Conservation (phyloP, 2,888 invertebrate genomes). For the Dastarcus helophoroides region DNA sequence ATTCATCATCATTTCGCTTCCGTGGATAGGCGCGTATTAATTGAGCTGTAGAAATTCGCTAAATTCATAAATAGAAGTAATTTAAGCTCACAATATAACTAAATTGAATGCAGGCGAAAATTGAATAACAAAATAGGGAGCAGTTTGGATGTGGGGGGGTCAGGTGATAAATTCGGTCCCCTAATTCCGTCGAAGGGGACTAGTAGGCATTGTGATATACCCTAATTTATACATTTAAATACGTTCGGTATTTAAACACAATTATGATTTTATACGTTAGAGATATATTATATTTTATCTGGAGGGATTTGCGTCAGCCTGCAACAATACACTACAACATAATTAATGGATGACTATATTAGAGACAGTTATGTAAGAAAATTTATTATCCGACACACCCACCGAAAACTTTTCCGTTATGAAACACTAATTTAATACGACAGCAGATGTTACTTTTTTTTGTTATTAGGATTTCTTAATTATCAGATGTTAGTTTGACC, state of each 20-base stretch:
- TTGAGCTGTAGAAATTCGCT: slow-evolving; percentile 31
- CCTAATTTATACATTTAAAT: slow-evolving; percentile 25
- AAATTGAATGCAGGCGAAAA: slow-evolving; percentile 31
- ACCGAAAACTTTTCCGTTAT: no score
- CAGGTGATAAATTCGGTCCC: slow-evolving; percentile 26
- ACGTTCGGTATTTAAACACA: slow-evolving; percentile 23
- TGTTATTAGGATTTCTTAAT: no score
- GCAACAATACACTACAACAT: background rate
- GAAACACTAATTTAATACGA: no score
- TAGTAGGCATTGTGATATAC: slow-evolving; percentile 21
- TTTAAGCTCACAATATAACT: slow-evolving; percentile 29
- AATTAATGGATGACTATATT: background rate
- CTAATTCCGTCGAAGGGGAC: slow-evolving; percentile 23
- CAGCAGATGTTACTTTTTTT: no score
- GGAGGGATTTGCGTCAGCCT: slow-evolving; percentile 1
- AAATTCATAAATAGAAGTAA: slow-evolving; percentile 29
- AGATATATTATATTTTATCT: slow-evolving; percentile 9
- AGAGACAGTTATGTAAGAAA: no score
- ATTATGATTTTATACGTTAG: slow-evolving; percentile 20
- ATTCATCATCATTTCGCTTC: no score
- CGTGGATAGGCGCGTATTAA: no score
- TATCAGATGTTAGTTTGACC: no score
- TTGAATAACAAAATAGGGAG: slow-evolving; percentile 25
- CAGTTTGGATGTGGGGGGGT: slow-evolving; percentile 15
- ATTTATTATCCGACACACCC: no score